Base-by-base conservation (phyloP, 2,888 invertebrate genomes). In the Cerceris ruficornis region DNA sequence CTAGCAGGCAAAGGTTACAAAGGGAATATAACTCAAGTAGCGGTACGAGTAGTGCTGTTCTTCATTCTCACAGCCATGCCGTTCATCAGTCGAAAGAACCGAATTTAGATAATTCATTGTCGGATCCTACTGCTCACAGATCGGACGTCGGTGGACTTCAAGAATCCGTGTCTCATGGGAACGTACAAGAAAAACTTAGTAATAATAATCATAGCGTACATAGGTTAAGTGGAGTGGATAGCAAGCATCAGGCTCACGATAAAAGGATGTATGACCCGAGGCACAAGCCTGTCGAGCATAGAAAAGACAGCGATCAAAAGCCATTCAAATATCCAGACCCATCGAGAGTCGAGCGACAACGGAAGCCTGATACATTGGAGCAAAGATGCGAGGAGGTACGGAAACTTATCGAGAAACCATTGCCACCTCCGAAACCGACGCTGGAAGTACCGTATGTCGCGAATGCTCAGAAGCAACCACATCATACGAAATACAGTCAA, bases 341-440 rank as follows among this genome's bases (percentile, higher is more conserved):
- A 39, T 68, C 78, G 13, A 81, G 86, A 41, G 73, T 79, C 0
- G 88, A 89, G 17, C 83, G 87, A 17, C 88, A 86, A 42, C 80
- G 88, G 42, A 90, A 90, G 55, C 70, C 88, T 0, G 91, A 92
- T 15, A 82, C 81, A 2, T 72, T 88, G 7, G 92, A 92, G 52
- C 90, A 90, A 41, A 86, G 90, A 28, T 86, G 84, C 61, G 92
- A 92, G 11, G 92, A 92, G 11, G 91, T 90, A 9, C 81, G 91
- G 0, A 92, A 92, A 49, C 69, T 91, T 0, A 91, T 91, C 4
- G 92, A 92, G 14, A 92, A 92, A 59, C 90, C 91, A 5, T 57
- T 90, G 43, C 85, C 87, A 2, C 78, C 77, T 6, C 86, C 89
- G 0, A 92, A 92, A 62, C 87, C 90, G 0, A 83, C 90, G 4